phyloP scores from a whole-genome alignment of 1,140 invertebrate genomes.

The Drusus annulatus region DNA sequence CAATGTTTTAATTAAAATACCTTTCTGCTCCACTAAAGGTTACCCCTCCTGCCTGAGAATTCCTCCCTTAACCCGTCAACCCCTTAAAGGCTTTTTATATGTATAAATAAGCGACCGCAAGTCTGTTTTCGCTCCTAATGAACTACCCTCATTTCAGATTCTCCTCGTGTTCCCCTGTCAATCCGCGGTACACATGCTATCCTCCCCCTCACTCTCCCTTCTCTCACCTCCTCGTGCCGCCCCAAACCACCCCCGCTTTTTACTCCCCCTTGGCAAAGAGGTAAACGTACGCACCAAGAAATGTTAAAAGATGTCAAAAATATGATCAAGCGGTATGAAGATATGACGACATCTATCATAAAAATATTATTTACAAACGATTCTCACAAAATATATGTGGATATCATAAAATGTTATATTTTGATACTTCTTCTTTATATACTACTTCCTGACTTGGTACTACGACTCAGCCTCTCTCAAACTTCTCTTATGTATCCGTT shows the following conservation, averaged over 20 bases:
- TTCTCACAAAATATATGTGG: no score
- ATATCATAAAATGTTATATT: no score
- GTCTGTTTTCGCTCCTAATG: slow-evolving; percentile 52
- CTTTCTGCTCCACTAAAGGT: slow-evolving; percentile 21
- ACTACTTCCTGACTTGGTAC: no score
- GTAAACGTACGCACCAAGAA: neutral
- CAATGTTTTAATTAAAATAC: slow-evolving; percentile 46
- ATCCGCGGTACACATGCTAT: slow-evolving; percentile 36
- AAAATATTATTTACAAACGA: no score
- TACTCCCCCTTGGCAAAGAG: slow-evolving; percentile 7
- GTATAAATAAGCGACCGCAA: slow-evolving; percentile 52
- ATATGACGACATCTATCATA: no score
- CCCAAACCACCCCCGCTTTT: neutral
- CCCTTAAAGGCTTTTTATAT: slow-evolving; percentile 48
- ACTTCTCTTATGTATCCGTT: no score
- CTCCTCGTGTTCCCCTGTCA: slow-evolving; percentile 35
- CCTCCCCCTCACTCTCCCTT: neutral
- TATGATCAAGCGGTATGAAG: neutral
- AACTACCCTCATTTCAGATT: slow-evolving; percentile 53
- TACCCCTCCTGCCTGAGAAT: slow-evolving; percentile 30
- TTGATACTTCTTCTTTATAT: no score
- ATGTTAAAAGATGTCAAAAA: slow-evolving; percentile 28
- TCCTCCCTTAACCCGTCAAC: slow-evolving; percentile 8
- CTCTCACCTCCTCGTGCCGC: no score
- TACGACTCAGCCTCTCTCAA: no score